Percentiles rank a stretch among this genome's conserved stretches.
phyloP scores from a whole-genome alignment of 1,140 invertebrate genomes.

The Drosophila bocqueti region DNA sequence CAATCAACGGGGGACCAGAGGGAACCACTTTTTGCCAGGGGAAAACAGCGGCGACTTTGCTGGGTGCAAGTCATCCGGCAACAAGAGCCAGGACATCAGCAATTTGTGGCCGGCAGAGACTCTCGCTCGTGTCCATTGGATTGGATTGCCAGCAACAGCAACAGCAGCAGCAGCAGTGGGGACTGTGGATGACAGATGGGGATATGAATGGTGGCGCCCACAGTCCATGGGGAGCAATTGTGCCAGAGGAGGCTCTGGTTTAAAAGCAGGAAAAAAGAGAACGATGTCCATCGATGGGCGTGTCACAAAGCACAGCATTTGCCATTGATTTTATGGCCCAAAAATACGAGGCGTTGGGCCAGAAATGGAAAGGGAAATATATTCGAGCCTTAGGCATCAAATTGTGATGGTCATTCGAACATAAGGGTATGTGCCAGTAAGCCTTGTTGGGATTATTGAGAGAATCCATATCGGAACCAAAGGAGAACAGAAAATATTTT shows the following conservation, averaged over 20 bases:
- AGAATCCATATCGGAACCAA: neutral
- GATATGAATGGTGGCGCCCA: slow-evolving; percentile 20
- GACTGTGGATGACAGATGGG: slow-evolving; percentile 60
- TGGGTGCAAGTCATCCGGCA: slow-evolving; percentile 8
- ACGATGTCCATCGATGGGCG: slow-evolving; percentile 46
- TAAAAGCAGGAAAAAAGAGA: slow-evolving; percentile 1
- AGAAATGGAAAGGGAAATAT: slow-evolving; percentile 12
- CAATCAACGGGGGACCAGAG: slow-evolving; percentile 19
- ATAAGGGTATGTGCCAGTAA: slow-evolving; percentile 16
- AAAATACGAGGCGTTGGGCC: slow-evolving; percentile 29
- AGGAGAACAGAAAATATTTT: neutral
- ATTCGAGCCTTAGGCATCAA: slow-evolving; percentile 13
- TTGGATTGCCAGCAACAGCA: slow-evolving; percentile 22
- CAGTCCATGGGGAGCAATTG: slow-evolving; percentile 41
- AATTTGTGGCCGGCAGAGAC: slow-evolving; percentile 53
- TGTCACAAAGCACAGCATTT: slow-evolving; percentile 38
- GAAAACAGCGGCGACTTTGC: neutral
- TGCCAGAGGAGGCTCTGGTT: slow-evolving; percentile 25
- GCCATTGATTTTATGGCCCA: slow-evolving; percentile 64
- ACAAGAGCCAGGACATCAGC: slow-evolving; percentile 45
- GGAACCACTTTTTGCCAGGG: neutral
- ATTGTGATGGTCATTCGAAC: slow-evolving; percentile 29
- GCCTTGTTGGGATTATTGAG: slow-evolving; percentile 16
- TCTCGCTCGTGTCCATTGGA: slow-evolving; percentile 45
- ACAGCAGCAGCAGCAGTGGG: neutral